These are phyloP conservation scores for Nomada hirtipes DNA, from an alignment of 2,888 invertebrate species.

Conservation along the genomic window DNA sequence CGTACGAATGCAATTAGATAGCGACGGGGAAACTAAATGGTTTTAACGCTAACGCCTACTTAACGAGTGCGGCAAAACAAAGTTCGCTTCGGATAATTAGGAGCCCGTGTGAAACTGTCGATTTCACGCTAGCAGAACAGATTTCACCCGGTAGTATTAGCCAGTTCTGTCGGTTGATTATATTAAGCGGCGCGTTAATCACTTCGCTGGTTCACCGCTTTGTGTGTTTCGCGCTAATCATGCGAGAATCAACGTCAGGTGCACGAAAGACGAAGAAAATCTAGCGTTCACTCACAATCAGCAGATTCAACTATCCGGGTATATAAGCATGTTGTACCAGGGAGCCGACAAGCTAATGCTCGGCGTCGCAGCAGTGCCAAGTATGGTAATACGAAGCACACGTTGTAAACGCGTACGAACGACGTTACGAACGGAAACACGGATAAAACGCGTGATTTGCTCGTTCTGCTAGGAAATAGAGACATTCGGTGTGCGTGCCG, in stretches of 20 bases:
- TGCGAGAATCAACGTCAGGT: conserved; percentile 5
- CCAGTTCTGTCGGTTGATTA: conserved; percentile 76
- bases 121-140: conserved; percentile 45
- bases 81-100: conserved; percentile 69
- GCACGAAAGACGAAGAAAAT: conserved; percentile 15
- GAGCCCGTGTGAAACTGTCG: conserved; percentile 39
- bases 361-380: conserved; percentile 44
- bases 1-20: not conserved
- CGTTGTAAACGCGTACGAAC: conserved; percentile 52
- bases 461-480: conserved; percentile 44
- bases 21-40: conserved; percentile 5
- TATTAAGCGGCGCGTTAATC: conserved; percentile 77
- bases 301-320: not conserved
- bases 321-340: not conserved
- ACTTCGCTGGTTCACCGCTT: conserved; percentile 42
- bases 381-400: conserved; percentile 53
- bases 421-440: conserved; percentile 57
- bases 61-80: conserved; percentile 32
- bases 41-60: conserved; percentile 28
- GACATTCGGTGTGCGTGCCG: conserved; percentile 29
- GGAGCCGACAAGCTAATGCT: conserved; percentile 20
- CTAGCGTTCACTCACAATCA: not conserved
- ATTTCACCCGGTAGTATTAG: conserved; percentile 80
- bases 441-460: conserved; percentile 69
- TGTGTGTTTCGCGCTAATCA: conserved; percentile 10